These are phyloP conservation scores for Ariolimax columbianus DNA, from an alignment of 2,888 invertebrate genomes.

Conservation along the genomic window DNA sequence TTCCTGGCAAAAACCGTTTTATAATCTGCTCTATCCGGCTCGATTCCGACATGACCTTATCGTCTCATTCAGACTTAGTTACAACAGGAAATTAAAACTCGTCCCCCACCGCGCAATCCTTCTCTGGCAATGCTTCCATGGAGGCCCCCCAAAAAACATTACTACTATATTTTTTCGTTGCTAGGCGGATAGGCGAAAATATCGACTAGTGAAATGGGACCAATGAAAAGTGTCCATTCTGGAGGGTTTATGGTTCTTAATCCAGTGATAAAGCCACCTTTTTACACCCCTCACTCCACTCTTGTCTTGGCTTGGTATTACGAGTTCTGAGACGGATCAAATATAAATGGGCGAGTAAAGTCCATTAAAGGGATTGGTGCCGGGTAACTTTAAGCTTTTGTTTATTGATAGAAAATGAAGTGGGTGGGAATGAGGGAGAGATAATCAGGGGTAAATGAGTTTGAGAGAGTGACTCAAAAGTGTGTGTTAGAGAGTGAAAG, in stretches of 20 bases:
- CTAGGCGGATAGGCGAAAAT: not conserved
- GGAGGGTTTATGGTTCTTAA: not conserved
- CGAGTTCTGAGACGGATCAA: not conserved
- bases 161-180: not conserved
- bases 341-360: not conserved
- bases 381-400: not conserved
- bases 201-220: not conserved
- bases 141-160: not conserved
- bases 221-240: not conserved
- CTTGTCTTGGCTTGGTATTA: not conserved
- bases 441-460: not conserved
- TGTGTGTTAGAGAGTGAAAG: too few relatives aligned
- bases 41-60: slow-evolving; percentile 7
- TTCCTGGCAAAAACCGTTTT: not conserved
- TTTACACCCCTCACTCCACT: not conserved
- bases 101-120: not conserved
- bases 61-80: slow-evolving; percentile 11
- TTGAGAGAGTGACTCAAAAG: too few relatives aligned
- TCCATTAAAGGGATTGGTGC: not conserved
- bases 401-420: not conserved
- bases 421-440: not conserved
- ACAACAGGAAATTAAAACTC: slow-evolving; percentile 19
- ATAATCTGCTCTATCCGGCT: not conserved
- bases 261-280: not conserved
- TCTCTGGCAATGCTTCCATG: not conserved